Conservation (phyloP, 2,113 vertebrate species). For the Platichthys flesus region DNA sequence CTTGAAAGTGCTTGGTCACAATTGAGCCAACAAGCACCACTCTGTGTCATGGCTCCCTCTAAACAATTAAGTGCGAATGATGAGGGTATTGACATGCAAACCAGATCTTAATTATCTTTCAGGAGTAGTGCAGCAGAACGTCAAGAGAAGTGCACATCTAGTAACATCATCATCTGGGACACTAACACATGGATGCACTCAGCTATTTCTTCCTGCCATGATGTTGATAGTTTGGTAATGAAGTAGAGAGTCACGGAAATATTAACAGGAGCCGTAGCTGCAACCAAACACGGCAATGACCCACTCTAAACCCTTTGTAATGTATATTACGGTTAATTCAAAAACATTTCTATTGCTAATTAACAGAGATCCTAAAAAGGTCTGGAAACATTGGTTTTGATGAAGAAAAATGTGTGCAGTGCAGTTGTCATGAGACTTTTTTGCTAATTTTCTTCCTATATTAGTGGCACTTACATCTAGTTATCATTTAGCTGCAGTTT, state of each 20-base stretch:
- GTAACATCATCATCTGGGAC: not conserved
- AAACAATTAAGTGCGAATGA: constrained; percentile 19
- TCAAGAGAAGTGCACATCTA: not conserved
- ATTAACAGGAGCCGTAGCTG: not conserved
- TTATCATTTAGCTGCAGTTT: no score
- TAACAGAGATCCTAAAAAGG: no score
- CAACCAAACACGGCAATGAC: not conserved
- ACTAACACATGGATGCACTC: not conserved
- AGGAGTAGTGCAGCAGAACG: not conserved
- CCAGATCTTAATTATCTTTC: not conserved
- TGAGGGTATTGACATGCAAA: constrained; percentile 20
- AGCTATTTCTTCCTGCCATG: not conserved
- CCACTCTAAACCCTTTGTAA: no score
- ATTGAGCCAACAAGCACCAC: not conserved
- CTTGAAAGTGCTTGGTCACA: constrained; percentile 38
- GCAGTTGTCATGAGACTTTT: no score
- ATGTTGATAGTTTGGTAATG: not conserved
- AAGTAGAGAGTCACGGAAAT: not conserved
- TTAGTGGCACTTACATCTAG: no score
- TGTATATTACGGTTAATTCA: no score
- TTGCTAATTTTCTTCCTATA: no score
- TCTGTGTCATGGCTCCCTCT: constrained; percentile 9
- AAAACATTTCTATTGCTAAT: no score
- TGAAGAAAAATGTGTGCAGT: no score
- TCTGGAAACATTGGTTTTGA: no score